Base-by-base conservation (phyloP, 2,113 vertebrate species). In the Hemiprocne comata region DNA sequence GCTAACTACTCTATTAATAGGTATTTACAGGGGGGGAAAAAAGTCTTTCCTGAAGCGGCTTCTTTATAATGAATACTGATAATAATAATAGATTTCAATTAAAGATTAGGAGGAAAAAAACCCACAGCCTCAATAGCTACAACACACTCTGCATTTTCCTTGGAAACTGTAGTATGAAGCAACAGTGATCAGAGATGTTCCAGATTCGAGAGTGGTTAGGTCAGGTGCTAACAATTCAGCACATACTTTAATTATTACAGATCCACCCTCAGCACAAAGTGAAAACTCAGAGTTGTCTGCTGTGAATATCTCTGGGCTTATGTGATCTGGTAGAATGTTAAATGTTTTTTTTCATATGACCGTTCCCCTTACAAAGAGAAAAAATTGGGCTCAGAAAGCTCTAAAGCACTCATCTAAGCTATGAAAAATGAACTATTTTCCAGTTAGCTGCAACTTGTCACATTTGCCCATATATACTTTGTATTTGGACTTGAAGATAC, bases 31-130 rank as follows among this genome's bases (percentile, higher is more conserved):
- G 3, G 7, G 10, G 17, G 12, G 4, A 38, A 2, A 2, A 15
- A 46, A 31, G 34, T 82, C 20, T 78, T 87, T 75, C 54, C 73
- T 87, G 54, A 65, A 87, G 44, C 1, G 0, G 13, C 8, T 75
- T 69, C 44, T 79, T 84, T 61, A 72, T 72, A 92, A 90, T 77
- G 48, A 90, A 84, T 81, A n/a, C 11, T 72, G 79, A 69, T 82
- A 87, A 88, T 81, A 75, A 90, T 17, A 94, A 95, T 70, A 73
- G 9, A 85, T 85, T 93, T 96, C n/a, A 95, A 66, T 90, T 94
- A 95, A 94, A 92, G 70, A 82, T 90, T 79, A 76, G 15, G 33
- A 58, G 40, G 58, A 82, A 92, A 71, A 18, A 51, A 61, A 69
- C 40, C 40, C 87, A 83, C 81, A 76, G n/a, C 2, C 55, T 90